Base-by-base conservation (phyloP, 2,888 invertebrate genomes). In the Rutpela maculata region DNA sequence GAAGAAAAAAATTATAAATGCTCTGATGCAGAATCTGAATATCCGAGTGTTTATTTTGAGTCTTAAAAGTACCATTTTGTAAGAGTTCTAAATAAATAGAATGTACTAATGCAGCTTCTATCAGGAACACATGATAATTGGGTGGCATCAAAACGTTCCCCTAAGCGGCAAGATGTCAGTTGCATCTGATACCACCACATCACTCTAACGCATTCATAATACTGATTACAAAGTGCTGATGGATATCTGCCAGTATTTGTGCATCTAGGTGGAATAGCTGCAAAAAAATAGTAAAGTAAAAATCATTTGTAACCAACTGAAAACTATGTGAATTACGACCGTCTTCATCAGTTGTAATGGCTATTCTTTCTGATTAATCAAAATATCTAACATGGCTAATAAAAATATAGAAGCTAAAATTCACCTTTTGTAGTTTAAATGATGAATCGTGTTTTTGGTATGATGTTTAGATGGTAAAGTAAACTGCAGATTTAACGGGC, bases 171-270 rank as follows among this genome's bases (percentile, higher is more conserved):
- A 10, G 70, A 80, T 56, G 43, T 76, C 10, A 75, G n/a, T 22
- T 75, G 56, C 17, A 76, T 15, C 68, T 79, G 78, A 19, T 72
- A 80, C 82, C 82, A 82, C 84, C 84, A 84, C 80, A 83, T 79
- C 19, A 83, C 78, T 38, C 50, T 71, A 19, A 77, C 73, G 60
- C 84, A 84, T 55, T 78, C 77, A 43, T 82, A 82, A 66, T 83
- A 84, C 55, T 80, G 78, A 65, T 81, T 72, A 62, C 82, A 82
- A 19, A 76, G 38, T 10, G 65, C n/a, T 1, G 76, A 75, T 12
- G 80, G 81, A 70, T 78, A 81, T 71, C 79, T 81, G 18, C 80
- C 81, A 26, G 70, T 55, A 31, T 26, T 38, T 19, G 59, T 75
- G 63, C 81, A 81, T 12, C 56, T 43, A 17, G 79, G 60, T 50